A percentile compares a stretch with the other conserved stretches of the same genome.
Conservation (phyloP, 2,797 vertebrate species). For the Falco concolor region DNA sequence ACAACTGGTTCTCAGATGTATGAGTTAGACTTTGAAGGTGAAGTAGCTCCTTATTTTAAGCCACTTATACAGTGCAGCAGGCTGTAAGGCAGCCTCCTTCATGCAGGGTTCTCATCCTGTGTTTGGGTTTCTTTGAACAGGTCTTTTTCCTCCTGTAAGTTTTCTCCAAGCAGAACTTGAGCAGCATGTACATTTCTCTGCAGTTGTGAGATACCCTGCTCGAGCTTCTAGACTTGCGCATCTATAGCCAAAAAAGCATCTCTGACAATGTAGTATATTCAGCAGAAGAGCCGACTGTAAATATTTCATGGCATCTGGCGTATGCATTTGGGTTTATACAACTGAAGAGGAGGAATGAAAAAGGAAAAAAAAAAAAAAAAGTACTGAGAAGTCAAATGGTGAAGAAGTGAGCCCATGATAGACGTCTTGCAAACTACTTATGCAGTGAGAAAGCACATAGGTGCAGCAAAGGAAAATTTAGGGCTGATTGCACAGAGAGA, state of each 20-base stretch:
- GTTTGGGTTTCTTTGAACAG: neutral
- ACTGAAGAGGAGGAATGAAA: neutral
- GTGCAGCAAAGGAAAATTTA: neutral
- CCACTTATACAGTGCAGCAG: neutral
- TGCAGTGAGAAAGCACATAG: neutral
- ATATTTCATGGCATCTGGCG: neutral
- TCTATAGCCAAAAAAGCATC: neutral
- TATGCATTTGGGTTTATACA: neutral
- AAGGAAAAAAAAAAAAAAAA: neutral
- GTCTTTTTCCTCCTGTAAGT: neutral
- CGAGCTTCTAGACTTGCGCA: neutral
- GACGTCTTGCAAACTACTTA: neutral
- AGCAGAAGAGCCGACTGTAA: neutral
- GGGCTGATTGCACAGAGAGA: neutral
- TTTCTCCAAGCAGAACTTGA: neutral
- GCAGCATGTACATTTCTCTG: neutral
- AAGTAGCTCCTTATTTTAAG: neutral
- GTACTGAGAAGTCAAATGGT: neutral
- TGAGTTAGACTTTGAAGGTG: constrained; percentile 44
- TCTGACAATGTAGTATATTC: neutral
- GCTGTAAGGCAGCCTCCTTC: neutral
- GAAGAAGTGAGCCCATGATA: neutral
- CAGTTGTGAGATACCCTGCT: neutral
- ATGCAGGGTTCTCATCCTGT: neutral
- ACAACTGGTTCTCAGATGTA: constrained; percentile 44